Percentiles rank a stretch among this genome's conserved stretches.
These are phyloP conservation scores for Bucorvus abyssinicus DNA, from an alignment of 2,797 vertebrate genomes.

Conservation along the genomic window DNA sequence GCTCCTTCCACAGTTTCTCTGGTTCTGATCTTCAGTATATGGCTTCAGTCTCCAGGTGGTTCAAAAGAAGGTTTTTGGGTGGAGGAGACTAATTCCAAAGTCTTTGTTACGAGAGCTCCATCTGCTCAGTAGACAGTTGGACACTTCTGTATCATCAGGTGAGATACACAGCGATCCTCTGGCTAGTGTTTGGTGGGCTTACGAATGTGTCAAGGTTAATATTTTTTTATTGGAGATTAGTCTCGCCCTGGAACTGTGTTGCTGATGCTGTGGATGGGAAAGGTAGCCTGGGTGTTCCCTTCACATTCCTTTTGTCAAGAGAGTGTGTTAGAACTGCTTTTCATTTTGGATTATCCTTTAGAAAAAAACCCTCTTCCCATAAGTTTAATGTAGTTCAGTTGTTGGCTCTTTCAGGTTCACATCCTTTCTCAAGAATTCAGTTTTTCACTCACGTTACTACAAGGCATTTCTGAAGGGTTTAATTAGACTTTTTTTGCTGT, in stretches of 20 bases:
- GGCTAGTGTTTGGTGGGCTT: neutral
- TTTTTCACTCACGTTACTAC: neutral
- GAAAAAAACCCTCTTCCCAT: neutral
- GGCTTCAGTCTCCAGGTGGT: neutral
- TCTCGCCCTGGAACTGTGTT: neutral
- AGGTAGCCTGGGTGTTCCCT: neutral
- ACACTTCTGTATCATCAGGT: neutral
- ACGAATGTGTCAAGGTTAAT: rapidly evolving
- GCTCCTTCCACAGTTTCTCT: neutral
- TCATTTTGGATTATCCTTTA: neutral
- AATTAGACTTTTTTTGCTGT: neutral
- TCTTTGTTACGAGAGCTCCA: neutral
- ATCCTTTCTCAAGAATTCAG: neutral
- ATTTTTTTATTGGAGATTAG: neutral
- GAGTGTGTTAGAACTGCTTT: neutral
- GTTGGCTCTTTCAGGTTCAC: neutral
- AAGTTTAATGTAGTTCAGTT: neutral
- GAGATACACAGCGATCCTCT: neutral
- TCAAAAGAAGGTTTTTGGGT: neutral
- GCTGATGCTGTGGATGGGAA: neutral
- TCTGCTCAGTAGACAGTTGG: neutral
- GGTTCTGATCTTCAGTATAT: neutral
- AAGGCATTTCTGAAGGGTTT: neutral
- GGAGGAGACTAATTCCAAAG: neutral
- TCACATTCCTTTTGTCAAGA: neutral